Percentiles rank a stretch among this genome's conserved stretches.
phyloP scores from a whole-genome alignment of 2,113 vertebrate species.

The Chamaetylas fuelleborni region DNA sequence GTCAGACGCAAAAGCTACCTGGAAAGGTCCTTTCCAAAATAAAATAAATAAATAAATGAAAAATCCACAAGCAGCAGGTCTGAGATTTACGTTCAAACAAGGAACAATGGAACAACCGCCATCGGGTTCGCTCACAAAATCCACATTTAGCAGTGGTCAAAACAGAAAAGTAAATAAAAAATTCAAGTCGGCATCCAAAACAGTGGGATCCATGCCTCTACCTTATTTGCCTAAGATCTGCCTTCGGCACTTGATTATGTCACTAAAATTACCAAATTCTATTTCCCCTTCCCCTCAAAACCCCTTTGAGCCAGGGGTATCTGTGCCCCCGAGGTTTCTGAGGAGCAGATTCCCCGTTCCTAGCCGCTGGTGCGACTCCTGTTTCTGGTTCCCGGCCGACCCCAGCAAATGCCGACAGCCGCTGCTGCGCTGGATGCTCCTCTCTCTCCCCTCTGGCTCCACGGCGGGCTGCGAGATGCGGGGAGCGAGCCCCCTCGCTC shows the following conservation, averaged over 20 bases:
- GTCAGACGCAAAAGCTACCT: conserved; percentile 28
- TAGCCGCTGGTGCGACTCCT: background rate
- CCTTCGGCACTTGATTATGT: background rate
- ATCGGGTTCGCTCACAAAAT: background rate
- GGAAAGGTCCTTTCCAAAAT: conserved; percentile 15
- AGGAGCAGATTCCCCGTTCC: background rate
- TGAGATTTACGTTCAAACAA: background rate
- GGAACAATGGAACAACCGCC: background rate
- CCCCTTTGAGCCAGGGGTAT: background rate
- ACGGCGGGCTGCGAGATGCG: background rate
- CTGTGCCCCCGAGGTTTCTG: background rate
- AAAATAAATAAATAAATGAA: background rate
- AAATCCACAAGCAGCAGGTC: conserved; percentile 45
- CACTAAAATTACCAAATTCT: background rate
- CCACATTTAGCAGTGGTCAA: background rate
- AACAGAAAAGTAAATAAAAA: conserved; percentile 9
- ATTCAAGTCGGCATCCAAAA: background rate
- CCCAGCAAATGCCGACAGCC: background rate
- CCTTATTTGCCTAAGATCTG: background rate
- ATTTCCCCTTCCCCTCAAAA: background rate
- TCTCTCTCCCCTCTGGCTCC: background rate
- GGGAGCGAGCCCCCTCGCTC: background rate
- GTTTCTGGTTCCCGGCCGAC: background rate
- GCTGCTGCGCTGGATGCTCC: background rate
- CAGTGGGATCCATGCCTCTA: background rate